Evolutionary conservation across 2,888 invertebrate species (phyloP).

Genomic region (Hanleya hanleyi): DNA sequence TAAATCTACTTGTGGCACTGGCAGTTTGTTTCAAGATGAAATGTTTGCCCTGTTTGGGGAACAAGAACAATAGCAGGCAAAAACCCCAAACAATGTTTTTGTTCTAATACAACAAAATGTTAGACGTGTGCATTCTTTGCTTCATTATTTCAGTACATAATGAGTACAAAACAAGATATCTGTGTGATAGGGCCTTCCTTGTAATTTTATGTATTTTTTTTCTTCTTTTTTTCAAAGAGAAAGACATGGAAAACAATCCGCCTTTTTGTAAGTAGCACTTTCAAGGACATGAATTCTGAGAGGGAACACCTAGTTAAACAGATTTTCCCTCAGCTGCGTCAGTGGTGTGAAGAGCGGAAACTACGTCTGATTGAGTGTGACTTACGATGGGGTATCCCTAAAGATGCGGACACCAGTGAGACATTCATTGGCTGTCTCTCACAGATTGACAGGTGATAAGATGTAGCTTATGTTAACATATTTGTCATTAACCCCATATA

Average conservation of each 20-base stretch:
- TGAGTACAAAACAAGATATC: too few species aligned
- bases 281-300: conserved; percentile 37
- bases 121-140: too few species aligned
- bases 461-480: too few species aligned
- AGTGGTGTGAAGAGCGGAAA: conserved; percentile 41
- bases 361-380: conserved; percentile 47
- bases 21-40: too few species aligned
- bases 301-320: conserved; percentile 32
- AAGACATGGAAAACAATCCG: conserved; percentile 34
- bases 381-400: conserved; percentile 52
- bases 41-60: too few species aligned
- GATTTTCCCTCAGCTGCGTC: conserved; percentile 42
- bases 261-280: conserved; percentile 35
- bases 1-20: too few species aligned
- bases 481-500: too few species aligned
- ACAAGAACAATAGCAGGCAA: too few species aligned
- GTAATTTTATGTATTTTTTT: neutral
- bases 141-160: too few species aligned
- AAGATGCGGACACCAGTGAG: conserved; percentile 42
- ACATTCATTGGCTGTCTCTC: conserved; percentile 44
- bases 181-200: neutral
- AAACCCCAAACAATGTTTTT: too few species aligned
- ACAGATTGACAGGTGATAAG: conserved; percentile 41
- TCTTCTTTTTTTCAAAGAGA: conserved; percentile 19
- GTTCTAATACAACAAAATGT: too few species aligned